Conservation (phyloP, 1,140 invertebrate genomes). For the Musca vetustissima region DNA sequence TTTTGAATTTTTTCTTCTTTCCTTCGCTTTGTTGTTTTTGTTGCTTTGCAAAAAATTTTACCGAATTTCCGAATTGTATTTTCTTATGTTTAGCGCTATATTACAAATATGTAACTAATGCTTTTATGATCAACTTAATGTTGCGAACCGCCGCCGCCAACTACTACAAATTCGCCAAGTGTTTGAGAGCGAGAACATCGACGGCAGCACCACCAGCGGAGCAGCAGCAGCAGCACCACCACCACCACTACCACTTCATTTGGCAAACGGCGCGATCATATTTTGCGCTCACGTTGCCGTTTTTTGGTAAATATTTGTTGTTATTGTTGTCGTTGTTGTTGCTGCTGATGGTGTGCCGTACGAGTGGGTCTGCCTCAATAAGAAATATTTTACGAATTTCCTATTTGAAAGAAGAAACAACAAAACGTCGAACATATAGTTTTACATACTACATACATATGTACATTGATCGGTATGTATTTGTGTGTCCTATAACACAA, state of each 20-base stretch:
- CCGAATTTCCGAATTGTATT: constrained; percentile 19
- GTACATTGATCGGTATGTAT: background rate
- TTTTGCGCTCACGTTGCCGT: background rate
- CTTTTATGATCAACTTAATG: constrained; percentile 24
- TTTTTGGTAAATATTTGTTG: background rate
- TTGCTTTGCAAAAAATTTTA: background rate
- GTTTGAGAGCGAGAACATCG: constrained; percentile 1
- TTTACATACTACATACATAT: background rate
- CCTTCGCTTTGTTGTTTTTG: background rate
- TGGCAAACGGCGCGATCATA: background rate
- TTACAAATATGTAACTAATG: constrained; percentile 24
- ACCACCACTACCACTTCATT: background rate
- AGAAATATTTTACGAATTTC: constrained; percentile 21
- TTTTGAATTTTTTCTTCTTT: constrained; percentile 1
- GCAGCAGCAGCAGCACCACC: background rate
- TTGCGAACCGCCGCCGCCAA: constrained; percentile 16
- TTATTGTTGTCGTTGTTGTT: too few relatives aligned
- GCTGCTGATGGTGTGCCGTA: background rate
- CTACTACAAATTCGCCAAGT: constrained; percentile 1
- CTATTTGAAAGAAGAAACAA: background rate
- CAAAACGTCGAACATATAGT: background rate
- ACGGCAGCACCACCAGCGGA: background rate
- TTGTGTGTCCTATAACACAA: background rate
- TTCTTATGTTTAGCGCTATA: constrained; percentile 21
- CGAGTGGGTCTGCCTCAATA: constrained; percentile 14